Percentiles rank a stretch among this genome's conserved stretches.
Conservation (phyloP, 2,888 invertebrate species). For the Hartigia nigra region DNA sequence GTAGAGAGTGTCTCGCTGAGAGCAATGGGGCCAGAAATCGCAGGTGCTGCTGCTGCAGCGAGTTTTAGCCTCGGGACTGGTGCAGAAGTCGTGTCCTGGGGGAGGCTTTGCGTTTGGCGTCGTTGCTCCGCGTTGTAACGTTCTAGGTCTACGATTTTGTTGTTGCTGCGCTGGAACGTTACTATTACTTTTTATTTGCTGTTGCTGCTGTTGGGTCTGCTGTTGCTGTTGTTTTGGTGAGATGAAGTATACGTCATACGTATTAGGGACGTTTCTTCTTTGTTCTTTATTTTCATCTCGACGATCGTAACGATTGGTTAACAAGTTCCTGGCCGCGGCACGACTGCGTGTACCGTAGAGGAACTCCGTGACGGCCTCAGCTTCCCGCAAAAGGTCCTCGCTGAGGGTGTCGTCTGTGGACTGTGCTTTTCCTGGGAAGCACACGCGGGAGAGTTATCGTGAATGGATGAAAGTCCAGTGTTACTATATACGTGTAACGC, state of each 20-base stretch:
- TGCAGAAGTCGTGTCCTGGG: constrained; percentile 45
- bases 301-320: constrained; percentile 59
- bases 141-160: constrained; percentile 61
- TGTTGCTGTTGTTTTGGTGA: constrained; percentile 53
- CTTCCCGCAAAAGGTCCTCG: constrained; percentile 69
- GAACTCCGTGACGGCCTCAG: constrained; percentile 70
- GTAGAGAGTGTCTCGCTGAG: constrained; percentile 65
- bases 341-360: constrained; percentile 69
- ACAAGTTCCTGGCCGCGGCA: constrained; percentile 67
- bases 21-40: constrained; percentile 74
- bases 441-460: constrained; percentile 1
- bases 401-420: constrained; percentile 62
- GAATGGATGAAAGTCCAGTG: not conserved
- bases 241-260: constrained; percentile 57
- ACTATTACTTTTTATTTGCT: constrained; percentile 54
- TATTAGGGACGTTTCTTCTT: constrained; percentile 37
- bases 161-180: constrained; percentile 41
- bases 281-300: constrained; percentile 48
- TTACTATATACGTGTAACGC: not conserved
- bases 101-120: constrained; percentile 60
- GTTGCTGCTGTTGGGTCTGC: constrained; percentile 35
- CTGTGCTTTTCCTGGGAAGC: constrained; percentile 57
- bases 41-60: constrained; percentile 70
- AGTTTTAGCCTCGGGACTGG: constrained; percentile 56
- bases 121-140: constrained; percentile 67